A percentile compares a stretch with the other conserved stretches of the same genome.
phyloP scores from a whole-genome alignment of 2,888 invertebrate species.

The Exephanes ischioxanthus region DNA sequence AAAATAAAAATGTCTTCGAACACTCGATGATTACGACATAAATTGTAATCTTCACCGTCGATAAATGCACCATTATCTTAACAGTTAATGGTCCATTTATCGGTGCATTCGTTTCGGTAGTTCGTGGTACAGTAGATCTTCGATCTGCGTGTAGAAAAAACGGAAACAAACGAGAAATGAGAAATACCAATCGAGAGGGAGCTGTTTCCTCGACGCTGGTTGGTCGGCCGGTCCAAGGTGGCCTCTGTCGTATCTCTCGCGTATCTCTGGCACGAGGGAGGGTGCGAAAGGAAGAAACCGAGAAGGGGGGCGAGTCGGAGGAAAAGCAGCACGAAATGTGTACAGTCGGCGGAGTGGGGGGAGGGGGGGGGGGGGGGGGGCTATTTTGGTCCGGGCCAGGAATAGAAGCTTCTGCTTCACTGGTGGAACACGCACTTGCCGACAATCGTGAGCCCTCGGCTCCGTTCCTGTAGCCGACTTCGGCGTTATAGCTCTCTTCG shows the following conservation, averaged over 20 bases:
- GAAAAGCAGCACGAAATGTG: slow-evolving; percentile 70
- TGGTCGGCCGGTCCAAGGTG: slow-evolving; percentile 42
- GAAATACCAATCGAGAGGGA: not conserved
- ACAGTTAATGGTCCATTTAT: not conserved
- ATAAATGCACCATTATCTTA: too few relatives aligned
- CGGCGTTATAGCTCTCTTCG: slow-evolving; percentile 33
- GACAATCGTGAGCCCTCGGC: slow-evolving; percentile 47
- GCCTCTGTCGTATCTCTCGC: slow-evolving; percentile 36
- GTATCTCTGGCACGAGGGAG: slow-evolving; percentile 39
- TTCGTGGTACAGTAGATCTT: not conserved
- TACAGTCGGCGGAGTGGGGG: slow-evolving; percentile 52
- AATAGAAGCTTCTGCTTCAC: slow-evolving; percentile 69
- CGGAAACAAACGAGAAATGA: not conserved
- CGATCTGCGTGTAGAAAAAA: not conserved
- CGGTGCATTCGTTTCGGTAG: not conserved
- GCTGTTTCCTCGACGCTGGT: not conserved
- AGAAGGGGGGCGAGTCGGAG: slow-evolving; percentile 41
- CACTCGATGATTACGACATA: too few relatives aligned
- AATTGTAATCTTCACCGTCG: too few relatives aligned
- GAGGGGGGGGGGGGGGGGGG: slow-evolving; percentile 21
- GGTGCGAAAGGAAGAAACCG: slow-evolving; percentile 54
- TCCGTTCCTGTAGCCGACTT: slow-evolving; percentile 57
- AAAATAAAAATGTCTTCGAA: too few relatives aligned
- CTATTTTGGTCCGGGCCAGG: slow-evolving; percentile 69
- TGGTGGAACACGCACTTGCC: slow-evolving; percentile 63